Conservation (phyloP, 1,140 invertebrate species). For the Episyrphus balteatus region DNA sequence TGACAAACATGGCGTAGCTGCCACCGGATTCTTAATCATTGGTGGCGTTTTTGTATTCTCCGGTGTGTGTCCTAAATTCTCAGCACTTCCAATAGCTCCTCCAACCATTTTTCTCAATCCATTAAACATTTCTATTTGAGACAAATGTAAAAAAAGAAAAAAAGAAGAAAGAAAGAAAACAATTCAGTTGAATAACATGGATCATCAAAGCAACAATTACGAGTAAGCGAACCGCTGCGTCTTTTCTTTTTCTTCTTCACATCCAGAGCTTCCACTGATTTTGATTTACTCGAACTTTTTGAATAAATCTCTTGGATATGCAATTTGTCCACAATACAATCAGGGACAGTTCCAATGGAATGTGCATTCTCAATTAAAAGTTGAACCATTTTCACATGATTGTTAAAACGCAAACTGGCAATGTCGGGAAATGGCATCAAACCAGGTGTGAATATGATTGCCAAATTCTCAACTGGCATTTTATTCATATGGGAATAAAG, state of each 20-base stretch:
- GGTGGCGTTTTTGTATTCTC: conserved; percentile 36
- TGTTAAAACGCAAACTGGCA: conserved; percentile 46
- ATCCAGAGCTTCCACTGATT: conserved; percentile 17
- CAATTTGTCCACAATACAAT: conserved; percentile 37
- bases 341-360: conserved; percentile 58
- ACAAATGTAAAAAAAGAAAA: conserved; percentile 1
- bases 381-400: conserved; percentile 53
- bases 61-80: conserved; percentile 38
- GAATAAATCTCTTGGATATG: background rate
- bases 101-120: conserved; percentile 66
- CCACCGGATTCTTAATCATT: background rate
- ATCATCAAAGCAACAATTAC: conserved; percentile 38
- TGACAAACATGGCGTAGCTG: conserved; percentile 38
- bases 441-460: conserved; percentile 70
- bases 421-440: conserved; percentile 62
- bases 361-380: conserved; percentile 65
- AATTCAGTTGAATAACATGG: background rate
- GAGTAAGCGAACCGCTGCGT: conserved; percentile 70
- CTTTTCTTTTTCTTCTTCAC: conserved; percentile 57
- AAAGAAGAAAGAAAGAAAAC: conserved; percentile 14
- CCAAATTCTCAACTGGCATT: conserved; percentile 70
- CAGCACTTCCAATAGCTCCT: conserved; percentile 40
- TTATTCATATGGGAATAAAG: conserved; percentile 56
- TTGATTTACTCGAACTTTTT: conserved; percentile 2
- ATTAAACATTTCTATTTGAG: conserved; percentile 54